Evolutionary conservation across 2,797 vertebrate genomes (phyloP), one percentile per base, ranked within the genome.

Genomic region (Ambastaia sidthimunki): DNA sequence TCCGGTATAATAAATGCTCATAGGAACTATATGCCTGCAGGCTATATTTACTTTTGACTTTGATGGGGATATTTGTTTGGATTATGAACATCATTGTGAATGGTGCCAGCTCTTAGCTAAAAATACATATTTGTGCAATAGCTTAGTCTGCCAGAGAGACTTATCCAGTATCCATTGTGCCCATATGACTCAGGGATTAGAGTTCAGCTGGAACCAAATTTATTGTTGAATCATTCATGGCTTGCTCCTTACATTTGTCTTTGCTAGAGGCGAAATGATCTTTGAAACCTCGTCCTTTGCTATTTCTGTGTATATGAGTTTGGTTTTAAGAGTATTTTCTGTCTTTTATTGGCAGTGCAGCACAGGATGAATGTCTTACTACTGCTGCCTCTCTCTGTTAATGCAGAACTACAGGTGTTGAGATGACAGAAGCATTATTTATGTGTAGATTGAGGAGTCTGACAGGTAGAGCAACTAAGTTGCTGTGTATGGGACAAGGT

Each of bases 401-500:
- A 57, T 68, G 50, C 1, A 1, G n/a, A 34, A 47, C 59, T 74
- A 66, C 18, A 50, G 54, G 54, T 65, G 77, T 44, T 79, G 69
- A 79, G 18, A 55, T 65, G 11, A 23, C 13, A 60, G 21, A 31
- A 31, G 28, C 4, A 54, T 70, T 71, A 62, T 71, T 41, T 37
- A 44, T 6, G 28, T 79, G 69, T 72, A 59, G 48, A 72, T 54
- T 52, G 57, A 79, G 9, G 59, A 19, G 15, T 54, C 69, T 71
- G 77, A 57, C 57, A 41, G 28, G 10, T 52, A 7, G 6, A 28
- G 57, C 77, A 63, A 57, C 44, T 55, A 28, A 31, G 15, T 41
- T 15, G 11, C 47, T 37, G 47, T 77, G 75, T 69, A 52, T 6
- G 9, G 18, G 19, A 18, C 55, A 15, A 60, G 37, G 23, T 76